A percentile compares a stretch with the other conserved stretches of the same genome.
phyloP scores from a whole-genome alignment of 2,888 invertebrate genomes.

The Perizoma affinitatum region DNA sequence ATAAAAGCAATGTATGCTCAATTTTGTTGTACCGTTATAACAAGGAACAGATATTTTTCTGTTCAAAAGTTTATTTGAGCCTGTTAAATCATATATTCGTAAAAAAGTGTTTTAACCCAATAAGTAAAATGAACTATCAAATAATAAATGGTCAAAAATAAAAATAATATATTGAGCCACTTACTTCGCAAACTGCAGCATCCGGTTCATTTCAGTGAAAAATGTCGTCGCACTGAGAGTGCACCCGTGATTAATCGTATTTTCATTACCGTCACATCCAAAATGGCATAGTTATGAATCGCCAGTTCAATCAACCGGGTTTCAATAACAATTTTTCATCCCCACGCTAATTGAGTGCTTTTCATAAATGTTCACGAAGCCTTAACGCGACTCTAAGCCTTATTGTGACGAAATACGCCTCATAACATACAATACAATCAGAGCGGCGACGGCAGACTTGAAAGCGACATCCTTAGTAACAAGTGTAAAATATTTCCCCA shows the following conservation, averaged over 20 bases:
- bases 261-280: slow-evolving; percentile 78
- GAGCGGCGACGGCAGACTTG: slow-evolving; percentile 63
- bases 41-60: too few species aligned
- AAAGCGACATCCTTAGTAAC: slow-evolving; percentile 82
- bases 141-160: slow-evolving; percentile 15
- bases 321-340: slow-evolving; percentile 84
- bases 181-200: slow-evolving; percentile 56
- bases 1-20: too few species aligned
- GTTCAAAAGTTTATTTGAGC: too few species aligned
- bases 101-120: too few species aligned
- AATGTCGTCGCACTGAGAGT: slow-evolving; percentile 53
- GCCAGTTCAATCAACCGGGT: slow-evolving; percentile 81
- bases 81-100: too few species aligned
- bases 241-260: slow-evolving; percentile 70
- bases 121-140: slow-evolving; percentile 7
- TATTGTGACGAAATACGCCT: slow-evolving; percentile 46
- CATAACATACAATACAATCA: slow-evolving; percentile 48
- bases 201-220: slow-evolving; percentile 62
- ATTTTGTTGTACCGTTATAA: too few species aligned
- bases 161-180: slow-evolving; percentile 14
- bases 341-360: slow-evolving; percentile 83
- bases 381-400: slow-evolving; percentile 50
- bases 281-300: slow-evolving; percentile 82
- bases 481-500: slow-evolving; percentile 85
- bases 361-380: slow-evolving; percentile 74